Conservation (phyloP, 1,140 invertebrate species). For the Araneus ventricosus region DNA sequence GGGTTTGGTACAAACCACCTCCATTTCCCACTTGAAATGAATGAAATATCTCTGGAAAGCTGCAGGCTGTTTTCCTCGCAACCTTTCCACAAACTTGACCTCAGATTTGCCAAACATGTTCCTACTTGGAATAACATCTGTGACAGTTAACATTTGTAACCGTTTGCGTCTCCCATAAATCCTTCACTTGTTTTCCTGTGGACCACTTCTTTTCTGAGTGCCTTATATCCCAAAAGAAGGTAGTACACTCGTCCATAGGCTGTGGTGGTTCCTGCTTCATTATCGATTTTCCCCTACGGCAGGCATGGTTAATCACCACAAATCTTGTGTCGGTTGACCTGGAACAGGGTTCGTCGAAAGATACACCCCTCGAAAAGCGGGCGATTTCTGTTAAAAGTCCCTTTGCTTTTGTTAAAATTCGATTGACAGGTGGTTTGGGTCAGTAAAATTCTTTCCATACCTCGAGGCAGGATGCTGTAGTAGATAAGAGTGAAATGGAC, state of each 20-base stretch:
- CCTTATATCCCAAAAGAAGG: too few relatives aligned
- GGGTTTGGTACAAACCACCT: neutral
- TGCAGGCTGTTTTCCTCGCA: neutral
- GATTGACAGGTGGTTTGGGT: neutral
- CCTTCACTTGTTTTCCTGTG: neutral
- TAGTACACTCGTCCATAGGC: too few relatives aligned
- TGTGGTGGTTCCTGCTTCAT: too few relatives aligned
- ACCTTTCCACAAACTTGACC: neutral
- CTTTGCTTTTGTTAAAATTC: too few relatives aligned
- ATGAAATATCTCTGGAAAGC: neutral
- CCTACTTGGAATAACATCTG: neutral
- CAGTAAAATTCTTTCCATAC: neutral
- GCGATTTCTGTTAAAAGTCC: neutral
- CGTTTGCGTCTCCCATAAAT: neutral
- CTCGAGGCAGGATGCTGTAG: neutral
- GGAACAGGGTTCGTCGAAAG: neutral
- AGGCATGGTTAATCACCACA: neutral
- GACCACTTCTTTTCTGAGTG: neutral
- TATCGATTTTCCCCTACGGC: neutral
- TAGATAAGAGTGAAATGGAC: neutral
- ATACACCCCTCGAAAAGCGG: neutral
- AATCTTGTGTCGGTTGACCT: neutral
- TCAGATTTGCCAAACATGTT: neutral
- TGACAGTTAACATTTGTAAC: neutral
- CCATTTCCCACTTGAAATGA: neutral